These are phyloP conservation scores for Phylloscopus trochilus DNA, from an alignment of 2,113 vertebrate species.

Conservation along the genomic window DNA sequence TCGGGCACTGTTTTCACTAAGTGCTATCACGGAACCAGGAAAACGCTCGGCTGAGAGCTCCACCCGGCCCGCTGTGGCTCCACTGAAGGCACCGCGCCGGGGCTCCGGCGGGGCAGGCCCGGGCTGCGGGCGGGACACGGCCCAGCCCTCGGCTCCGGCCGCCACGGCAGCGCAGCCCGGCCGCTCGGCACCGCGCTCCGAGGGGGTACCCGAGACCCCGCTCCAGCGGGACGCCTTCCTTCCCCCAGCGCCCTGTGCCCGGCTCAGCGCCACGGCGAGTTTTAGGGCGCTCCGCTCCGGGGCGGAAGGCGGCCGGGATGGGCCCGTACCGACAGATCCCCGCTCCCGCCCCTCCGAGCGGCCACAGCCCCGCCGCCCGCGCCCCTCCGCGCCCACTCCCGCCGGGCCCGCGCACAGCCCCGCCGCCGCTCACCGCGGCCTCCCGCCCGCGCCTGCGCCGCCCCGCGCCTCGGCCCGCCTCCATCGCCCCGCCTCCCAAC, in stretches of 20 bases:
- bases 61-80: rapidly evolving
- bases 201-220: rapidly evolving
- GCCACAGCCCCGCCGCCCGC: rapidly evolving
- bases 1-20: rapidly evolving
- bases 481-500: background rate
- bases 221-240: background rate
- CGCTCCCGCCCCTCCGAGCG: rapidly evolving
- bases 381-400: background rate
- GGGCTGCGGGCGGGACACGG: rapidly evolving
- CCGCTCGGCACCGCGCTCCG: background rate
- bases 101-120: background rate
- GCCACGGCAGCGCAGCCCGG: background rate
- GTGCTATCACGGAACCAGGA: rapidly evolving
- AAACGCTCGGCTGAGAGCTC: rapidly evolving
- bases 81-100: rapidly evolving
- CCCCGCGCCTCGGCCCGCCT: background rate
- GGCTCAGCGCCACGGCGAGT: background rate
- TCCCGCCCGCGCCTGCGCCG: background rate
- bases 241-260: background rate
- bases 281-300: background rate
- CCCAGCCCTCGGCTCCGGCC: background rate
- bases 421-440: background rate
- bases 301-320: background rate
- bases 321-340: no score
- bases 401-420: background rate